Conservation (phyloP, 2,888 invertebrate genomes). For the Ectemnius lituratus region DNA sequence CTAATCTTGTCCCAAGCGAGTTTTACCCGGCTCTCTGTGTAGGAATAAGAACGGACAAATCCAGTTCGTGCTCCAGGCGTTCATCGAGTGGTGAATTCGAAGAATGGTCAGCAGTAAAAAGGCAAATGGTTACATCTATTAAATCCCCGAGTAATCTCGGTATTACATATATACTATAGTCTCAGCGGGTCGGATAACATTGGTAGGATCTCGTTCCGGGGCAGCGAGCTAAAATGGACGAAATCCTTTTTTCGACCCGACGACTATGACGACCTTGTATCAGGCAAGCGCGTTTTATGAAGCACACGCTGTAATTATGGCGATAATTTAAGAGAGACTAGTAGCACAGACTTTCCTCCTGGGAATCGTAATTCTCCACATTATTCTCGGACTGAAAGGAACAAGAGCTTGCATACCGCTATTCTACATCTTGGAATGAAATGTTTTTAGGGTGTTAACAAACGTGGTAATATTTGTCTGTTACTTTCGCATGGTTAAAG, state of each 20-base stretch:
- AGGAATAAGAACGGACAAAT: background rate
- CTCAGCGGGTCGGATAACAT: slow-evolving; percentile 2
- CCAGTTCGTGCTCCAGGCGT: background rate
- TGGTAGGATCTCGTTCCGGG: no score
- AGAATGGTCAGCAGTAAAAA: background rate
- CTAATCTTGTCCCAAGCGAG: background rate
- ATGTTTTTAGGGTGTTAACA: slow-evolving; percentile 67
- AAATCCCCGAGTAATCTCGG: no score
- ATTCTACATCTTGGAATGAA: slow-evolving; percentile 65
- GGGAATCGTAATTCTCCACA: slow-evolving; percentile 67
- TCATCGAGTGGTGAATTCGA: background rate
- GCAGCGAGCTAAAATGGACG: background rate
- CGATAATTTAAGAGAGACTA: slow-evolving; percentile 67
- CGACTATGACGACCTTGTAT: slow-evolving; percentile 35
- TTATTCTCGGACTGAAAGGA: slow-evolving; percentile 69
- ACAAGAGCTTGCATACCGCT: slow-evolving; percentile 40
- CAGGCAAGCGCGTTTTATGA: slow-evolving; percentile 37
- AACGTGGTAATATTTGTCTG: slow-evolving; percentile 49
- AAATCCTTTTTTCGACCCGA: background rate
- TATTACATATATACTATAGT: slow-evolving; percentile 25
- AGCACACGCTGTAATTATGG: slow-evolving; percentile 67
- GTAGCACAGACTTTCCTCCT: slow-evolving; percentile 55
- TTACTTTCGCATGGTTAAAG: slow-evolving; percentile 50
- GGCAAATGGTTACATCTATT: background rate
- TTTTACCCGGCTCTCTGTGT: background rate